Evolutionary conservation across 2,797 vertebrate species (phyloP).

Genomic region (Silurus aristotelis): DNA sequence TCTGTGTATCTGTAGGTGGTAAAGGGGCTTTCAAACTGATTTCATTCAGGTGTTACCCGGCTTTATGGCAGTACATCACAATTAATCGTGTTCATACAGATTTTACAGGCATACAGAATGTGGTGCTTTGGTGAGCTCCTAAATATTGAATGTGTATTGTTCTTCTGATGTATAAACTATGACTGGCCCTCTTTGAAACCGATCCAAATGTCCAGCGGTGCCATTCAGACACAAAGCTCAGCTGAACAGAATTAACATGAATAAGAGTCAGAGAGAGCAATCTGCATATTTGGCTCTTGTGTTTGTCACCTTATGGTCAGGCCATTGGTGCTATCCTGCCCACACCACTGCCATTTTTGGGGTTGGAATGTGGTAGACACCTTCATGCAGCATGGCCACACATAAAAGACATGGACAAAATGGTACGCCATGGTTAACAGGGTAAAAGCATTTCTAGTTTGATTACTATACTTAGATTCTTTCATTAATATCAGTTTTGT

Average conservation of each 20-base stretch:
- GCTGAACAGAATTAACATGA: conserved; percentile 41
- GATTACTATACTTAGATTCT: conserved; percentile 12
- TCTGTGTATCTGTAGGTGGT: background rate
- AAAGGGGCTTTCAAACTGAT: background rate
- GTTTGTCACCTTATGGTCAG: conserved; percentile 37
- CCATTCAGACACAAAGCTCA: conserved; percentile 43
- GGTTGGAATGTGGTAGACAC: conserved; percentile 55
- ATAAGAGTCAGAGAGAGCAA: conserved; percentile 24
- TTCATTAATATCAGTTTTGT: conserved; percentile 7
- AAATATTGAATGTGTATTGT: conserved; percentile 43
- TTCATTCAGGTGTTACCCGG: conserved; percentile 10
- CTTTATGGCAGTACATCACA: background rate
- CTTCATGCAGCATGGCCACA: conserved; percentile 23
- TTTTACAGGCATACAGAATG: conserved; percentile 27
- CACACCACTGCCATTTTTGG: conserved; percentile 55
- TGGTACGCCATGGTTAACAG: background rate
- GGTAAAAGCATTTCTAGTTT: background rate
- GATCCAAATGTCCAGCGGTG: conserved; percentile 36
- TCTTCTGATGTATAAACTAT: conserved; percentile 42
- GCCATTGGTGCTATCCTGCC: conserved; percentile 13
- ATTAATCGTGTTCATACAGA: conserved; percentile 33
- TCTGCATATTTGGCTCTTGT: conserved; percentile 43
- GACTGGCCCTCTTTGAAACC: conserved; percentile 34
- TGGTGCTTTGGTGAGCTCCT: conserved; percentile 3
- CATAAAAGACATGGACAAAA: conserved; percentile 7